Conservation (phyloP, 2,888 invertebrate genomes). For the Linnaemya tessellans region DNA sequence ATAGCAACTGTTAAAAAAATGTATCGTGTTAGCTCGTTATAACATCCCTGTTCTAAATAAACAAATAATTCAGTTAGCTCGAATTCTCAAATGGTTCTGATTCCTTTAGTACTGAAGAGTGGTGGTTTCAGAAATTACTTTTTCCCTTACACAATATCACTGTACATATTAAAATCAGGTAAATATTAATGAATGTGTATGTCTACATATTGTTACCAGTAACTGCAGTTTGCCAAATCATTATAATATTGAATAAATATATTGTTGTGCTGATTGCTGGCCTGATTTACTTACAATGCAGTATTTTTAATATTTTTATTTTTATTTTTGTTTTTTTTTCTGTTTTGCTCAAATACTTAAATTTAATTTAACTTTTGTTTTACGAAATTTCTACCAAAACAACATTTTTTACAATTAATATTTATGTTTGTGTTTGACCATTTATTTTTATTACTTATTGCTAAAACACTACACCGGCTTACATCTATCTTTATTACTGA, state of each 20-base stretch:
- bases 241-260: slow-evolving; percentile 57
- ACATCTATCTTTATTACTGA: slow-evolving; percentile 35
- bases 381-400: slow-evolving; percentile 42
- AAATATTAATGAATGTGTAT: slow-evolving; percentile 30
- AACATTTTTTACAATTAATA: slow-evolving; percentile 48
- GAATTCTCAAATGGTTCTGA: no score
- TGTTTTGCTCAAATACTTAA: slow-evolving; percentile 13
- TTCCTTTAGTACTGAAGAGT: neutral
- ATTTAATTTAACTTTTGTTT: slow-evolving; percentile 28
- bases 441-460: slow-evolving; percentile 30
- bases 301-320: neutral
- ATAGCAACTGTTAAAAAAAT: no score
- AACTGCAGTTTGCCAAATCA: slow-evolving; percentile 51
- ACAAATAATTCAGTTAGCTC: no score
- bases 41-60: no score
- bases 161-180: slow-evolving; percentile 11
- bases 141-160: slow-evolving; percentile 26
- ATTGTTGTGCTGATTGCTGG: slow-evolving; percentile 41
- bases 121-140: neutral
- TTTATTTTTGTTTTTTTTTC: slow-evolving; percentile 12
- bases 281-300: slow-evolving; percentile 51
- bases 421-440: slow-evolving; percentile 41
- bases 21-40: no score
- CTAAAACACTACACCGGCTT: slow-evolving; percentile 4
- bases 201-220: slow-evolving; percentile 37